These are phyloP conservation scores for Drosophila repletoides DNA, from an alignment of 1,140 invertebrate genomes.

Conservation along the genomic window DNA sequence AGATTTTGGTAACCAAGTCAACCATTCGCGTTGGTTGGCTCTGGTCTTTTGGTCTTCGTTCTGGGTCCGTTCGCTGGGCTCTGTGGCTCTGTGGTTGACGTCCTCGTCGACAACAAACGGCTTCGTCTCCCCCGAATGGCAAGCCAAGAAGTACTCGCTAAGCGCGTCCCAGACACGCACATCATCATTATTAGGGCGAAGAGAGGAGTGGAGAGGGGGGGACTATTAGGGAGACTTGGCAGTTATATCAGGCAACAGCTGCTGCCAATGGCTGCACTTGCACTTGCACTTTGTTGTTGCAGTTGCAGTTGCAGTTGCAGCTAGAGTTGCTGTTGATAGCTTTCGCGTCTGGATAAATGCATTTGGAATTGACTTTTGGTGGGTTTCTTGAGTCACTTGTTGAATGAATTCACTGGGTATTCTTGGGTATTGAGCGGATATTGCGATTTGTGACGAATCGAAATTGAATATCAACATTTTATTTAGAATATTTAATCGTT, in stretches of 20 bases:
- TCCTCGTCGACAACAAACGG: too few species aligned
- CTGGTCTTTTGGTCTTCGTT: too few species aligned
- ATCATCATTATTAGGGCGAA: slow-evolving; percentile 35
- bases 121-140: background rate
- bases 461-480: too few species aligned
- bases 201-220: background rate
- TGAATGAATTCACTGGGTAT: background rate
- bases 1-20: slow-evolving; percentile 36
- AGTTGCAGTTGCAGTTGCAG: slow-evolving; percentile 1
- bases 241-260: slow-evolving; percentile 23
- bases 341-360: slow-evolving; percentile 8
- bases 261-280: slow-evolving; percentile 25
- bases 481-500: too few species aligned
- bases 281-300: background rate
- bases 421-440: too few species aligned
- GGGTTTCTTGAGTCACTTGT: slow-evolving; percentile 1
- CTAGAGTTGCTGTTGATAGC: background rate
- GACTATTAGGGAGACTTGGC: slow-evolving; percentile 12
- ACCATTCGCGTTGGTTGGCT: background rate
- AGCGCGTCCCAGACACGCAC: slow-evolving; percentile 37
- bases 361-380: slow-evolving; percentile 22
- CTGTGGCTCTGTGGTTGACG: slow-evolving; percentile 10
- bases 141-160: slow-evolving; percentile 44
- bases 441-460: too few species aligned
- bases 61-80: background rate